Evolutionary conservation across 1,140 invertebrate species (phyloP), one percentile per base, ranked within the genome.

Genomic region (Trachelipus rathkii): DNA sequence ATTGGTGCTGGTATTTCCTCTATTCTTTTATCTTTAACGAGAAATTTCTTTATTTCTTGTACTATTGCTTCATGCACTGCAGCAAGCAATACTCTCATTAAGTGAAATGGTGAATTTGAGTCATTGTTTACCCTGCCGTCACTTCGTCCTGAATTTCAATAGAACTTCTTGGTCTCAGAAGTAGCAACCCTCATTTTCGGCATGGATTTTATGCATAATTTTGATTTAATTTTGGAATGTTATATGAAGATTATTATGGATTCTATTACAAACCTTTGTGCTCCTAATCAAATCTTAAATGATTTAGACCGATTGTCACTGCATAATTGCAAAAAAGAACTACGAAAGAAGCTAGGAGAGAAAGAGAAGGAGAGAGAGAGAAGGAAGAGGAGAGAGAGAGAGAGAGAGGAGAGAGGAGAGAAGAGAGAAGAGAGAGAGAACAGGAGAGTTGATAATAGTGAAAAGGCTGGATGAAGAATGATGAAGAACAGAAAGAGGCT

Each of bases 181-280:
- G 10, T 44, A 15, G 24, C 45, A 50, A 15, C 4, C 24, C 15
- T 5, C 11, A 1, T 50, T 8, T 3, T 19, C 24, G 70, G 72
- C 33, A 33, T 33, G 33, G 13, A 60, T 73, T 73, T 68, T 21
- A 5, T 73, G 24, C 11, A 19, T 3, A 0, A 73, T 43, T 72
- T 66, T 43, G 45, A n/a, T 73, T 21, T 60, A 50, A 11, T 73
- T 11, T 21, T 73, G 43, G 72, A 73, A 6, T 73, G 72, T 23
- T 0, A 8, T 11, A 0, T 15, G 23, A 5, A 3, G 4, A 67
- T 15, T 23, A 21, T 73, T 24, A 21, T 50, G 21, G 72, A 73
- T 72, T 21, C 23, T 15, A 71, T 7, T n/a, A 71, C 71, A 71
- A n/a, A n/a, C n/a, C n/a, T n/a, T n/a, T n/a, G n/a, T n/a, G n/a